These are phyloP conservation scores for Etheostoma spectabile DNA, from an alignment of 2,113 vertebrate species.

Conservation along the genomic window DNA sequence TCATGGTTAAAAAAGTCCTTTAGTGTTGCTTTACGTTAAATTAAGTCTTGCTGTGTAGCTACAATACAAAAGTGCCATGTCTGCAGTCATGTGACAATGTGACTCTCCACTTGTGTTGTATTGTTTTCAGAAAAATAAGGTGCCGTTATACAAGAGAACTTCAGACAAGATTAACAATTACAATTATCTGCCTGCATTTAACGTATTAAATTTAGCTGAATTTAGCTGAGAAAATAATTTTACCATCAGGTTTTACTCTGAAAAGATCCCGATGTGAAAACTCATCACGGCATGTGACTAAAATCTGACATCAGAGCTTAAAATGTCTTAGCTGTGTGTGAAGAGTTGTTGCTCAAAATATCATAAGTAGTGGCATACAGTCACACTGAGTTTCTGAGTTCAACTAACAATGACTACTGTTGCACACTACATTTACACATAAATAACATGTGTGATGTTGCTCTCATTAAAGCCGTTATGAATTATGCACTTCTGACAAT, in stretches of 20 bases:
- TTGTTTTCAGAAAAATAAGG: neutral
- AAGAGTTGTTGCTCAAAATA: neutral
- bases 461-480: neutral
- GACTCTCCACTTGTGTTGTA: neutral
- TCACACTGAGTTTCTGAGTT: neutral
- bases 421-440: neutral
- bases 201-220: too few species aligned
- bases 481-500: too few species aligned
- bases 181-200: neutral
- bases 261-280: neutral
- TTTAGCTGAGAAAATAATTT: neutral
- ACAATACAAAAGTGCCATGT: neutral
- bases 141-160: neutral
- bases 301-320: constrained; percentile 28
- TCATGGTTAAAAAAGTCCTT: too few species aligned
- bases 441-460: neutral
- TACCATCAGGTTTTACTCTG: neutral
- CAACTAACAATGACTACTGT: neutral
- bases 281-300: constrained; percentile 6
- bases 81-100: neutral
- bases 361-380: neutral
- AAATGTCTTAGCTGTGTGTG: constrained; percentile 28
- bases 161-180: neutral
- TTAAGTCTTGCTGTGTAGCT: neutral
- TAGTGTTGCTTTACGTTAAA: neutral